Evolutionary conservation across 2,797 vertebrate species (phyloP), one percentile per base, ranked within the genome.

Genomic region (Rhynchonycteris naso): DNA sequence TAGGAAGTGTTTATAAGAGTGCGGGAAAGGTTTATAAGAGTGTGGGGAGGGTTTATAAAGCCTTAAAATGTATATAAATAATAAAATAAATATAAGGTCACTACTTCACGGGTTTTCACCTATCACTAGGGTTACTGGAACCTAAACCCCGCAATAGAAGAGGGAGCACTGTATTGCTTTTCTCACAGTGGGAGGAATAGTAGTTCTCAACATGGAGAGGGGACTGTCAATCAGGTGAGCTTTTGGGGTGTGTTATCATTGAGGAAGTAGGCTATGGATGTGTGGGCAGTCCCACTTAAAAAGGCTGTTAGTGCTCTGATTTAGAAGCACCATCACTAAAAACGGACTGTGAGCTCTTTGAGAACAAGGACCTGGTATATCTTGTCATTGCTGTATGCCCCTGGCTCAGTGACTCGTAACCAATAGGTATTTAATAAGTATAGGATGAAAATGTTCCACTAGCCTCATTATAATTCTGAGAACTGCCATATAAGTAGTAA

Each of bases 391-490:
- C 50, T 54, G 3, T 61, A 22, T 66, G 58, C 61, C 68, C 58
- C 15, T 56, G 58, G 74, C 59, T 85, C 50, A 47, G 50, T 61
- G 82, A 69, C 69, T 69, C 18, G 58, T 87, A 43, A n/a, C 61
- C 50, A 19, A 47, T 24, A 72, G 43, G 52, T 56, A 65, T 85
- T 83, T 66, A 56, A 88, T 78, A 71, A 81, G 43, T 68, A 30
- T 21, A 79, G 79, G 61, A 56, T 63, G 52, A 95, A 91, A 93
- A 75, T 88, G 18, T 79, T 65, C 76, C 43, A 38, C 43, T 28
- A 80, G 43, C 47, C 61, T 88, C 54, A 30, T 91, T 91, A 80
- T n/a, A 93, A 59, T 84, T 79, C 93, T 66, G 43, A 78, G 52
- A 81, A 59, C 69, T 92, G 19, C 56, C 75, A 12, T 75, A n/a